Base-by-base conservation (phyloP, 2,888 invertebrate genomes). In the Drosophila ezoana region DNA sequence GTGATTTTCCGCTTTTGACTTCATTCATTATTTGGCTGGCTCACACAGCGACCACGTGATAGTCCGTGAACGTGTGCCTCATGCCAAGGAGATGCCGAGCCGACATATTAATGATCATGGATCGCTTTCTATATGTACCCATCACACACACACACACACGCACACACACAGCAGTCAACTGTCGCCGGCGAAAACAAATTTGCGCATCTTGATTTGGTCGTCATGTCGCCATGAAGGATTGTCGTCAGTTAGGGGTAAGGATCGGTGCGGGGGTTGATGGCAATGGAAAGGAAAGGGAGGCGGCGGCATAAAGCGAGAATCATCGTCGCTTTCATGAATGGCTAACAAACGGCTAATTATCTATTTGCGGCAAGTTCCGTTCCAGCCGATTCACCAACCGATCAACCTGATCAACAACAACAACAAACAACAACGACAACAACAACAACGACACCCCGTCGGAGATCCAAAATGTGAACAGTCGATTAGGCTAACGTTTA, bases 341-440 rank as follows among this genome's bases (percentile, higher is more conserved):
- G 28, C 37, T 28, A 53, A 8, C 69, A 75, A 71, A 64, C 56
- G 69, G 72, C 68, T 88, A 72, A 83, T 86, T 87, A 86, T 86
- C 84, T 83, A 84, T 88, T 81, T 87, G 72, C 78, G 79, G 65
- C 40, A 60, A 72, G 79, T 79, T 79, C 65, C 79, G 74, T 69
- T 73, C 38, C 14, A 38, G 35, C 33, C 51, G 52, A 63, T 70
- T 37, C 23, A 33, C 38, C 44, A 5, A 18, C 13, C 53, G 9
- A 44, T 49, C 43, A 4, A 51, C 4, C 35, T 14, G 40, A 47
- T 56, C 11, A 32, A 32, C 41, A 14, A 10, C 49, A 51, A 63
- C 20, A 40, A 33, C 23, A 48, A 14, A 10, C 49, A 51, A 63
- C 20, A 40, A 33, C 23, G 41, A 41, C 45, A 35, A 23, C 23